A percentile compares a stretch with the other conserved stretches of the same genome.
These are phyloP conservation scores for Proterorhinus semilunaris DNA, from an alignment of 2,113 vertebrate species.

Conservation along the genomic window DNA sequence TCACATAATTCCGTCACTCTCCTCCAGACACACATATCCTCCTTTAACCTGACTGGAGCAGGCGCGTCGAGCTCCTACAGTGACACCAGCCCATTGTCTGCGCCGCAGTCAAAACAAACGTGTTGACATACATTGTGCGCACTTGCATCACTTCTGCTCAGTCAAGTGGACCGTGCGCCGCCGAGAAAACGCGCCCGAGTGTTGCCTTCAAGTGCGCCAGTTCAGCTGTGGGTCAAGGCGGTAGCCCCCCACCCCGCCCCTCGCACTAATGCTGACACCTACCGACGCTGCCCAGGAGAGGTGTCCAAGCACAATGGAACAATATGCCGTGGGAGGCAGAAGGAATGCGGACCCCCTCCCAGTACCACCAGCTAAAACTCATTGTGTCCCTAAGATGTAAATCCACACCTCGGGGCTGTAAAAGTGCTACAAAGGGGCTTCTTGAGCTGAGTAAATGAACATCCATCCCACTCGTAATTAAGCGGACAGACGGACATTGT, in stretches of 20 bases:
- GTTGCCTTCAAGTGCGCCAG: constrained; percentile 51
- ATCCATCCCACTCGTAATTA: constrained; percentile 80
- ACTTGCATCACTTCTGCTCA: constrained; percentile 24
- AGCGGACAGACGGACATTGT: constrained; percentile 80
- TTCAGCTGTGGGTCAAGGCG: constrained; percentile 64
- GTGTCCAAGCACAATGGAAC: constrained; percentile 73
- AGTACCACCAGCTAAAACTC: constrained; percentile 70
- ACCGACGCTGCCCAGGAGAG: constrained; percentile 49
- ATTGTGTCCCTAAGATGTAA: constrained; percentile 74
- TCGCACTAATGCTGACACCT: constrained; percentile 40
- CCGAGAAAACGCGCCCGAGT: constrained; percentile 27
- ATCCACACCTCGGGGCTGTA: constrained; percentile 79
- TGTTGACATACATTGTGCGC: constrained; percentile 25
- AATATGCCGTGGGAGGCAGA: constrained; percentile 76
- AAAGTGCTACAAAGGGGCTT: constrained; percentile 76
- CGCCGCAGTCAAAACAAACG: constrained; percentile 7
- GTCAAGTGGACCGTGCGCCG: constrained; percentile 7
- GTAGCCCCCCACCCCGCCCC: constrained; percentile 9
- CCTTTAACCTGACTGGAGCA: neutral
- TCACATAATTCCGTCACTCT: neutral
- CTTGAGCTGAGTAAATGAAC: constrained; percentile 75
- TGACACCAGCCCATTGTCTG: constrained; percentile 5
- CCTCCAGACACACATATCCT: neutral
- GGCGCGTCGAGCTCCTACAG: neutral
- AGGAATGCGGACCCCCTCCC: constrained; percentile 73